Conservation (phyloP, 2,888 invertebrate species). For the Patella depressa region DNA sequence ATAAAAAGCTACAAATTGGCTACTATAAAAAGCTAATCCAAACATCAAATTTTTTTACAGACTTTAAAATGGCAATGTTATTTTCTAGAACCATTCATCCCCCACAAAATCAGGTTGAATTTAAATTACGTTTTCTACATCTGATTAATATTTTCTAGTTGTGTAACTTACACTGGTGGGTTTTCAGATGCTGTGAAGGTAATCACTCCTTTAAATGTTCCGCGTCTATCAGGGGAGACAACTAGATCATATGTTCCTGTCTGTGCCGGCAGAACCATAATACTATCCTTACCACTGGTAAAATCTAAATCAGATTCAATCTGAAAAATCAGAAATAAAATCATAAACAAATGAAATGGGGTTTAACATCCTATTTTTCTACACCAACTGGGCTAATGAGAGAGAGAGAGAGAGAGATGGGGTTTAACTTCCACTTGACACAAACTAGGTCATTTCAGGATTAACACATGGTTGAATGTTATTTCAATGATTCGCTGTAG, state of each 20-base stretch:
- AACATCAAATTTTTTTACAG: neutral
- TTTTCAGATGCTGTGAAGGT: conserved; percentile 66
- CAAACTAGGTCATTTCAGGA: no score
- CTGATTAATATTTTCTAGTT: neutral
- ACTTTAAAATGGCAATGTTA: neutral
- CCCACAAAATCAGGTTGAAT: neutral
- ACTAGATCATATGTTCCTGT: conserved; percentile 61
- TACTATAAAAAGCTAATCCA: no score
- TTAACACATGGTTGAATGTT: no score
- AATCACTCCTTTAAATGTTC: conserved; percentile 66
- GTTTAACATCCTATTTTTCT: no score
- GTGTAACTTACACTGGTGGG: conserved; percentile 57
- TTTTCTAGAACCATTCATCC: no score
- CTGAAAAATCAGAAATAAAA: conserved; percentile 37
- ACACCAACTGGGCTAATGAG: no score
- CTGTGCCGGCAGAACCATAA: conserved; percentile 67
- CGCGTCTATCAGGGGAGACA: conserved; percentile 62
- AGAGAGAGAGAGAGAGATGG: no score
- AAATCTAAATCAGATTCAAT: conserved; percentile 69
- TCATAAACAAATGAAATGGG: no score
- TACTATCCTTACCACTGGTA: conserved; percentile 59
- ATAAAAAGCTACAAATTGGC: no score
- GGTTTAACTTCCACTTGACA: no score
- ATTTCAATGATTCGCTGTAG: no score
- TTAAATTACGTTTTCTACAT: neutral